Evolutionary conservation across 1,140 invertebrate species (phyloP).

Genomic region (Achroia grisella): DNA sequence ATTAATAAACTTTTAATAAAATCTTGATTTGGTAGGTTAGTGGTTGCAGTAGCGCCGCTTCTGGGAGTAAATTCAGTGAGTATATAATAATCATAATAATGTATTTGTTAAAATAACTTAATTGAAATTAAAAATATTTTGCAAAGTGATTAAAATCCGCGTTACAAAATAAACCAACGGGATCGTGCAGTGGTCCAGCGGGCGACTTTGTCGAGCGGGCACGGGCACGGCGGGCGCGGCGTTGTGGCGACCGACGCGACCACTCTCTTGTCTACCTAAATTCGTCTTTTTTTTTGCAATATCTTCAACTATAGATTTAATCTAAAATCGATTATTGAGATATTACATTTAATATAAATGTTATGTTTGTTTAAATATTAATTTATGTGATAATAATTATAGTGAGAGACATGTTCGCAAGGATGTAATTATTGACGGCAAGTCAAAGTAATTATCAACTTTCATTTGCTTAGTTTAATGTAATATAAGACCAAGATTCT

Average conservation of each 20-base stretch:
- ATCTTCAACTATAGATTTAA: constrained; percentile 38
- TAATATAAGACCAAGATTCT: too few species aligned
- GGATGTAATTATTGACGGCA: too few species aligned
- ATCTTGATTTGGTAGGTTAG: constrained; percentile 40
- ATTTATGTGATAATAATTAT: too few species aligned
- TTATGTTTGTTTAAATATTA: too few species aligned
- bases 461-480: too few species aligned
- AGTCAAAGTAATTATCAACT: too few species aligned
- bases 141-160: constrained; percentile 12
- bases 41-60: constrained; percentile 44
- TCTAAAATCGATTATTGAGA: not conserved
- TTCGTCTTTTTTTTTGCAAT: constrained; percentile 59
- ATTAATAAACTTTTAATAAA: constrained; percentile 1
- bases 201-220: constrained; percentile 6
- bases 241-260: constrained; percentile 27
- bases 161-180: constrained; percentile 26
- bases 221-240: constrained; percentile 25
- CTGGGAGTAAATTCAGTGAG: constrained; percentile 54
- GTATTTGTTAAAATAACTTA: constrained; percentile 3
- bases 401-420: too few species aligned
- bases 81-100: constrained; percentile 11
- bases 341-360: too few species aligned
- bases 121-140: not conserved
- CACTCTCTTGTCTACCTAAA: constrained; percentile 43
- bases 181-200: constrained; percentile 7